Conservation (phyloP, 2,888 invertebrate genomes). For the Atherix ibis region DNA sequence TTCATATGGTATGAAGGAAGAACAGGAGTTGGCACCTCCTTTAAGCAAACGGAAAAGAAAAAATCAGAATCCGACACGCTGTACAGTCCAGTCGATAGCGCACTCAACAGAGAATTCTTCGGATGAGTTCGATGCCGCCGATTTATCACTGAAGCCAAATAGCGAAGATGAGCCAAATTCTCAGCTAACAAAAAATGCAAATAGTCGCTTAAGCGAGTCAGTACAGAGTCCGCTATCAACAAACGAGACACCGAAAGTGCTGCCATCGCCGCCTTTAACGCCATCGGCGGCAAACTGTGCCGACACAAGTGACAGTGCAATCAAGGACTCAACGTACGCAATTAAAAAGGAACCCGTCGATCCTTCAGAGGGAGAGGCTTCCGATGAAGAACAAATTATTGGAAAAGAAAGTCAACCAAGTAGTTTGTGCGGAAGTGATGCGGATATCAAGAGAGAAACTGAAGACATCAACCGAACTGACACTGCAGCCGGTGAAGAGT, state of each 20-base stretch:
- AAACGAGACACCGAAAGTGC: slow-evolving; percentile 25
- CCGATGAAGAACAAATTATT: neutral
- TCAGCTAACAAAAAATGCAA: slow-evolving; percentile 3
- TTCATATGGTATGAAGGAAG: slow-evolving; percentile 34
- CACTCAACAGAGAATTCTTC: slow-evolving; percentile 28
- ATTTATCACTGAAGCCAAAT: slow-evolving; percentile 24
- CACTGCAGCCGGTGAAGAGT: slow-evolving; percentile 1
- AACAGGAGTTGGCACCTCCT: slow-evolving; percentile 21
- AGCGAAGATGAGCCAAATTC: slow-evolving; percentile 8
- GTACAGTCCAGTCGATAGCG: slow-evolving; percentile 38
- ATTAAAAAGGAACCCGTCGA: slow-evolving; percentile 9
- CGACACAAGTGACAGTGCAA: slow-evolving; percentile 6
- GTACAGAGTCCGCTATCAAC: slow-evolving; percentile 16
- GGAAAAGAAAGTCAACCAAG: neutral
- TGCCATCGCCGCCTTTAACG: slow-evolving; percentile 29
- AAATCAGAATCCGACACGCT: slow-evolving; percentile 72
- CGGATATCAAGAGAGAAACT: neutral
- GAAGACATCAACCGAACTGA: neutral
- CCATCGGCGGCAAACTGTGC: slow-evolving; percentile 17
- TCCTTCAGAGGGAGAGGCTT: neutral
- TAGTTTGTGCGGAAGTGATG: neutral
- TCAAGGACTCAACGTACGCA: slow-evolving; percentile 5
- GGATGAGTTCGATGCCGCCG: slow-evolving; percentile 27
- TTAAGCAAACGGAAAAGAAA: slow-evolving; percentile 71
- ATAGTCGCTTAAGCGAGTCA: too few species aligned